Conservation (phyloP, 1,140 invertebrate species). For the Megalopta genalis region DNA sequence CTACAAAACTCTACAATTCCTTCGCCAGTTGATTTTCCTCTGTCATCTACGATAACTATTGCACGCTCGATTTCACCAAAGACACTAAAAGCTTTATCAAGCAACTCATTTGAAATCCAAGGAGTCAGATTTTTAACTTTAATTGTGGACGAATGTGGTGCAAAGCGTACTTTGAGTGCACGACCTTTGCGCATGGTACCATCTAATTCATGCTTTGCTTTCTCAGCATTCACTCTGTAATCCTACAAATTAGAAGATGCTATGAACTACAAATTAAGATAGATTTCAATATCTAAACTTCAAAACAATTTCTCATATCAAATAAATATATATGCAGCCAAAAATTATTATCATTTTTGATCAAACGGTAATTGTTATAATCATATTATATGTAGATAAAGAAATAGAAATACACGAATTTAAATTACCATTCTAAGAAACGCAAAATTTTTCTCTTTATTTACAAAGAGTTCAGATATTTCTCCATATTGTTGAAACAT, state of each 20-base stretch:
- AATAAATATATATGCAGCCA: constrained; percentile 73
- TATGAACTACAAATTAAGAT: constrained; percentile 15
- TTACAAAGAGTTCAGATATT: constrained; percentile 94
- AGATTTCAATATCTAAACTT: background rate
- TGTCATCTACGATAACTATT: constrained; percentile 96
- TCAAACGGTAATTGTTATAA: constrained; percentile 80
- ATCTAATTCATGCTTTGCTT: constrained; percentile 96
- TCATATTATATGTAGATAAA: constrained; percentile 64
- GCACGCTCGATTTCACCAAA: constrained; percentile 98
- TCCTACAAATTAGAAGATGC: constrained; percentile 83
- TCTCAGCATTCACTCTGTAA: constrained; percentile 96
- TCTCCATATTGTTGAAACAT: constrained; percentile 93
- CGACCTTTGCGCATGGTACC: constrained; percentile 92
- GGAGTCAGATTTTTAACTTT: constrained; percentile 96
- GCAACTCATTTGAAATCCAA: constrained; percentile 96
- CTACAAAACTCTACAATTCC: constrained; percentile 97
- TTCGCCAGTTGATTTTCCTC: constrained; percentile 96
- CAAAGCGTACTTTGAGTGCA: constrained; percentile 95
- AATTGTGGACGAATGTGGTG: constrained; percentile 95
- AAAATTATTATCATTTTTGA: constrained; percentile 70
- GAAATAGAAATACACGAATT: constrained; percentile 38
- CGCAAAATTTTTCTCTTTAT: constrained; percentile 97
- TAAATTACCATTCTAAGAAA: constrained; percentile 94
- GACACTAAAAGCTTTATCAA: constrained; percentile 94
- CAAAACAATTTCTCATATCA: constrained; percentile 59